Evolutionary conservation across 2,797 vertebrate genomes (phyloP), one percentile per base, ranked within the genome.

Genomic region (Kryptopterus vitreolus): DNA sequence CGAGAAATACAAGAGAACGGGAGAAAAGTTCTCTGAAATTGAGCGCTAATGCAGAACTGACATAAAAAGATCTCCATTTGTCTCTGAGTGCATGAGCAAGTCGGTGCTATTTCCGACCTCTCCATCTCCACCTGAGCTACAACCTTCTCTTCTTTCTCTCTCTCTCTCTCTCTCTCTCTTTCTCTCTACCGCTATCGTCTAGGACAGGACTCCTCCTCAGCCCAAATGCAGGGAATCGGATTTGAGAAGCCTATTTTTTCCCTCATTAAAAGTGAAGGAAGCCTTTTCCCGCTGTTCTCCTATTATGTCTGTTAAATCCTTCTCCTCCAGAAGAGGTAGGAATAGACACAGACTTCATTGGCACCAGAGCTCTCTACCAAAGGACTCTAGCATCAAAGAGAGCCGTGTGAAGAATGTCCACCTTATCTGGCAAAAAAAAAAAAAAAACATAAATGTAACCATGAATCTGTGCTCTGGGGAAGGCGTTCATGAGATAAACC

Each of bases 301-400:
- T 83, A 79, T 59, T 74, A 85, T 11, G 85, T 89, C 87, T 89
- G 82, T 85, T 88, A 89, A 90, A 91, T 89, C 87, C 88, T 82
- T 89, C 89, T 88, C 81, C 79, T 53, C 86, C 85, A 82, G 81
- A 81, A 87, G 79, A 81, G 83, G 13, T 24, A 20, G 89, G 90
- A 90, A 91, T 87, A 85, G 82, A 70, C 86, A 82, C 83, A 87
- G 89, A 91, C 85, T 82, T 84, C 86, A 83, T 72, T 66, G 46
- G 73, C 53, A 87, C 90, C 91, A 69, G 79, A 84, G 75, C 87
- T 75, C 3, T 80, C 75, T 77, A 80, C 71, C 76, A 84, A 78
- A 76, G 48, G 43, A 53, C 38, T 78, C 33, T 22, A 58, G 76
- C 66, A 77, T 83, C 85, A 84, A 84, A 86, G 74, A 72, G 38